Percentiles rank a stretch among this genome's conserved stretches.
Evolutionary conservation across 2,113 vertebrate species (phyloP).

Genomic region (Delphinapterus leucas): DNA sequence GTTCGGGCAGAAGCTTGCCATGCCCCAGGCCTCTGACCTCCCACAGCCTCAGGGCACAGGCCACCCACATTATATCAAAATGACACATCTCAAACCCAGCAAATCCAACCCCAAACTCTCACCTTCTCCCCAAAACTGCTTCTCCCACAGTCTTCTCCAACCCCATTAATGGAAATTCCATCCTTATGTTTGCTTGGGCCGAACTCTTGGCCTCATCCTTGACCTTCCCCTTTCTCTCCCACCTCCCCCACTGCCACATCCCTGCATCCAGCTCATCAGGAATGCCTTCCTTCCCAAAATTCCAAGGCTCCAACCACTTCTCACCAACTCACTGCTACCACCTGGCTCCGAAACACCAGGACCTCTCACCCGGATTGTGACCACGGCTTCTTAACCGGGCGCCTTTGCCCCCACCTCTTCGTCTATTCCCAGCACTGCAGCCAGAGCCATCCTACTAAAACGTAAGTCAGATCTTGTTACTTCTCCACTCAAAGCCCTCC

Average conservation of each 20-base stretch:
- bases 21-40: not conserved
- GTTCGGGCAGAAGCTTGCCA: not conserved
- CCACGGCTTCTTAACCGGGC: not conserved
- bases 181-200: not conserved
- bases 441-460: not conserved
- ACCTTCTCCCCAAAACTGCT: not conserved
- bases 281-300: not conserved
- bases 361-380: not conserved
- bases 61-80: not conserved
- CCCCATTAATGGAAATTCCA: not conserved
- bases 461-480: not conserved
- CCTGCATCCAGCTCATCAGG: not conserved
- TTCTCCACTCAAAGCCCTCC: not conserved
- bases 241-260: no score
- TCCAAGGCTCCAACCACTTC: no score
- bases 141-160: not conserved
- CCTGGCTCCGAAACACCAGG: not conserved
- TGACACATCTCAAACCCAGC: not conserved
- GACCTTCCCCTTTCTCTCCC: not conserved
- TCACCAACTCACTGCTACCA: not conserved
- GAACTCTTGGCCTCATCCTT: not conserved
- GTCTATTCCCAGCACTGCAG: not conserved
- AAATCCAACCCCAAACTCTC: not conserved
- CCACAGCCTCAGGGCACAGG: not conserved
- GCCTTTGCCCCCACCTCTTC: not conserved